Conservation (phyloP, 92 coral and sea anemone genomes). For the Epizoanthus rinbou region DNA sequence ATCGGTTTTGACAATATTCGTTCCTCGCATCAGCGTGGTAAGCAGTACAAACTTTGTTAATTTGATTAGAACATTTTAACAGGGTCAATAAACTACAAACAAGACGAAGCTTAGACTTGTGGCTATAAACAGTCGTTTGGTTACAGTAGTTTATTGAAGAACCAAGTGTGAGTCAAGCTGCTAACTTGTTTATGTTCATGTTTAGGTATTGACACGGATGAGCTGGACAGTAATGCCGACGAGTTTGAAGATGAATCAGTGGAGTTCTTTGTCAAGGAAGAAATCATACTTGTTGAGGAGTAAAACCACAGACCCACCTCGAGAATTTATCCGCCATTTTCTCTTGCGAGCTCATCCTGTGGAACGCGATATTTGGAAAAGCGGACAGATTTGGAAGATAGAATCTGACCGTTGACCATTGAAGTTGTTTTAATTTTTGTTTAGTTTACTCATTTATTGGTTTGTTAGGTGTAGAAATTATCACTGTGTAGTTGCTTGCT, state of each 20-base stretch:
- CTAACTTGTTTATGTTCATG: not conserved
- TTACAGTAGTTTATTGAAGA: not conserved
- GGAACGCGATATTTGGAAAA: not conserved
- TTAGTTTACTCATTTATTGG: constrained; percentile 26
- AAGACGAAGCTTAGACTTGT: too few species aligned
- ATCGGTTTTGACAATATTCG: too few species aligned
- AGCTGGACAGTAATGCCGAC: constrained; percentile 80
- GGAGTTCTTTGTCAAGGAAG: constrained; percentile 99
- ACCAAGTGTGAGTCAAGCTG: not conserved
- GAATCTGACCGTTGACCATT: constrained; percentile 10
- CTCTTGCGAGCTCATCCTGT: constrained; percentile 37
- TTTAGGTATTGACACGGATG: constrained; percentile 89
- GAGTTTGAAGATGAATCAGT: constrained; percentile 98
- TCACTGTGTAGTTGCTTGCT: not conserved
- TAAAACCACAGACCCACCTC: constrained; percentile 31
- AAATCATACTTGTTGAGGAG: constrained; percentile 86
- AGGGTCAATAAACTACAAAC: too few species aligned
- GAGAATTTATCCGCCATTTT: constrained; percentile 60
- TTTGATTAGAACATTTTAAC: not conserved
- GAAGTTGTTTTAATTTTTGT: constrained; percentile 26
- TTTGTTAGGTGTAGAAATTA: constrained; percentile 4
- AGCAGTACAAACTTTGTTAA: too few species aligned
- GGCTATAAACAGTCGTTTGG: too few species aligned
- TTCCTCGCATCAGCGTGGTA: too few species aligned
- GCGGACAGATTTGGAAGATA: not conserved